phyloP scores from a whole-genome alignment of 1,140 invertebrate genomes.

The Helicorthomorpha holstii region DNA sequence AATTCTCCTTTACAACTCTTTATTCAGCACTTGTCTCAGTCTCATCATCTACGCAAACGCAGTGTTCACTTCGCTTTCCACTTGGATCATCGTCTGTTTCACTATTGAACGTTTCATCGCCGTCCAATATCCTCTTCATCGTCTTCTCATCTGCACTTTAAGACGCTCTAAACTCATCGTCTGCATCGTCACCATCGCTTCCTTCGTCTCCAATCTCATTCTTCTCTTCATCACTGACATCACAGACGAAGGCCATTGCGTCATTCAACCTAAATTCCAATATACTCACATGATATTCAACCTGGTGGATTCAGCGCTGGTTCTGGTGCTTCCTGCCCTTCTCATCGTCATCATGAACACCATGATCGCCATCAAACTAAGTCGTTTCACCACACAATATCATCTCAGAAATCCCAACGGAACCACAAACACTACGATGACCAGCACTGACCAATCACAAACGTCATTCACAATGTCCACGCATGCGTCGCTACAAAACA shows the following conservation, averaged over 20 bases:
- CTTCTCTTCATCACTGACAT: constrained; percentile 15
- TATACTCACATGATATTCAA: constrained; percentile 33
- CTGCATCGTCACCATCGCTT: constrained; percentile 12
- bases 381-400: constrained; percentile 18
- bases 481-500: too few relatives aligned
- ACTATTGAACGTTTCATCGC: constrained; percentile 25
- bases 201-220: constrained; percentile 15
- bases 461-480: too few relatives aligned
- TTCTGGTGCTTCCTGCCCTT: constrained; percentile 34
- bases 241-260: constrained; percentile 23
- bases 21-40: constrained; percentile 19
- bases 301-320: constrained; percentile 36
- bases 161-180: constrained; percentile 15
- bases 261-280: constrained; percentile 26
- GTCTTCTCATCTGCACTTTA: constrained; percentile 17
- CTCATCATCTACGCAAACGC: constrained; percentile 21
- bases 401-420: constrained; percentile 32
- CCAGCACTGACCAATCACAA: too few relatives aligned
- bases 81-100: constrained; percentile 26
- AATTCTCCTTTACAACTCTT: constrained; percentile 26
- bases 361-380: constrained; percentile 28
- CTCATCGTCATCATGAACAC: constrained; percentile 39
- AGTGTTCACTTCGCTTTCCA: constrained; percentile 23
- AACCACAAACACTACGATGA: too few relatives aligned
- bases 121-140: constrained; percentile 21